phyloP scores from a whole-genome alignment of 2,888 invertebrate genomes.

The Neria commutata region DNA sequence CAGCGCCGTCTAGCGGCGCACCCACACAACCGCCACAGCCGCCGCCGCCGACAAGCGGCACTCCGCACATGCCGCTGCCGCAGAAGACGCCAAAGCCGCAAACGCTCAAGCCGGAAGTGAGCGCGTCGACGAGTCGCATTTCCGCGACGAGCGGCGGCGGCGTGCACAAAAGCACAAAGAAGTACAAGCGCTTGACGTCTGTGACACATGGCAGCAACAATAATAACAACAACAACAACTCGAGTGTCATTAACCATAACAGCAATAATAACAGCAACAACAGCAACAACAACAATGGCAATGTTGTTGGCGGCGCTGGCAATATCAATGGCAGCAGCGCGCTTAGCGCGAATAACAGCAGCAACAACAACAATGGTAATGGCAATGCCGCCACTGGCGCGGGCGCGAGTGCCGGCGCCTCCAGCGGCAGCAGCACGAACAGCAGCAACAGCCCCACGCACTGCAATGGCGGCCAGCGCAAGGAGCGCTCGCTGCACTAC shows the following conservation, averaged over 20 bases:
- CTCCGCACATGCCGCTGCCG: constrained; percentile 24
- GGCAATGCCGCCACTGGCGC: constrained; percentile 40
- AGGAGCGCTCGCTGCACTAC: constrained; percentile 87
- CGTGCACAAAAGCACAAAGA: constrained; percentile 69
- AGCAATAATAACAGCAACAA: constrained; percentile 42
- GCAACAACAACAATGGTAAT: constrained; percentile 51
- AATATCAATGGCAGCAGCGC: constrained; percentile 44
- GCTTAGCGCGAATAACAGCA: constrained; percentile 42
- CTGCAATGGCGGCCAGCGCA: constrained; percentile 68
- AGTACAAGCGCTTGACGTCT: constrained; percentile 70
- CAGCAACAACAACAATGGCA: constrained; percentile 31
- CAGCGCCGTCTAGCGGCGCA: constrained; percentile 46
- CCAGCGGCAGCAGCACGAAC: constrained; percentile 49
- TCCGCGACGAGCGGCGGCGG: constrained; percentile 39
- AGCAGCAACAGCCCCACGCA: constrained; percentile 52
- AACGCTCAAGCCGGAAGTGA: constrained; percentile 66
- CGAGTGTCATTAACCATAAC: constrained; percentile 55
- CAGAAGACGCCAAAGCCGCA: constrained; percentile 59
- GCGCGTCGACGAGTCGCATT: constrained; percentile 39
- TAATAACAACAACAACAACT: constrained; percentile 63
- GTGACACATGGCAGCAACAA: constrained; percentile 35
- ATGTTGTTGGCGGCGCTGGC: constrained; percentile 43
- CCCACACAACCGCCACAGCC: constrained; percentile 44
- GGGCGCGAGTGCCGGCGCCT: constrained; percentile 45
- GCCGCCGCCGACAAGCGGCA: constrained; percentile 6